These are phyloP conservation scores for Nudaria mundana DNA, from an alignment of 2,888 invertebrate genomes.

Conservation along the genomic window DNA sequence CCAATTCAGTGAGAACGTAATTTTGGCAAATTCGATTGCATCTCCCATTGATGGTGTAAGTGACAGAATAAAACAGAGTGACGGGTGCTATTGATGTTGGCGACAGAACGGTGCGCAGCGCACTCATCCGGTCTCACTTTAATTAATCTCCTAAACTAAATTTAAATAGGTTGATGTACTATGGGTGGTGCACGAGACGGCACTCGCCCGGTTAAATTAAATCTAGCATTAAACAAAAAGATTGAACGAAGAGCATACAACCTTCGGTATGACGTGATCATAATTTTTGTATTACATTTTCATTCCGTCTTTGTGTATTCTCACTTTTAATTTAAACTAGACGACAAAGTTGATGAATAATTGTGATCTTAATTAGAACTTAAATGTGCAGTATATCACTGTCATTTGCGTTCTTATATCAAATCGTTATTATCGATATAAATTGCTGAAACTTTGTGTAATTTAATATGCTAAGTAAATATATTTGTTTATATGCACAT, in stretches of 20 bases:
- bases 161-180: conserved; percentile 60
- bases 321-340: conserved; percentile 16
- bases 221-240: conserved; percentile 49
- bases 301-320: conserved; percentile 18
- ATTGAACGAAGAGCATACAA: conserved; percentile 38
- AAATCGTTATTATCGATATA: too few species aligned
- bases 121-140: conserved; percentile 50
- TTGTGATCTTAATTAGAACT: conserved; percentile 3
- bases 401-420: not conserved
- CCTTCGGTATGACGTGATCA: conserved; percentile 43
- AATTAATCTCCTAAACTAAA: conserved; percentile 74
- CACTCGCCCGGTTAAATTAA: conserved; percentile 50
- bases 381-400: not conserved
- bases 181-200: conserved; percentile 41
- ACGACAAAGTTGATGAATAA: conserved; percentile 6
- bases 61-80: conserved; percentile 68
- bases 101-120: conserved; percentile 56
- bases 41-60: conserved; percentile 60
- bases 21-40: conserved; percentile 75
- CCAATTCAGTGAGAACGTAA: conserved; percentile 71
- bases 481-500: too few species aligned
- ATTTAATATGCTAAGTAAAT: too few species aligned
- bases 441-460: too few species aligned
- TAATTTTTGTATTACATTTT: conserved; percentile 40
- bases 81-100: conserved; percentile 67